Evolutionary conservation across 2,888 invertebrate genomes (phyloP).

Genomic region (Lasioglossum calceatum): DNA sequence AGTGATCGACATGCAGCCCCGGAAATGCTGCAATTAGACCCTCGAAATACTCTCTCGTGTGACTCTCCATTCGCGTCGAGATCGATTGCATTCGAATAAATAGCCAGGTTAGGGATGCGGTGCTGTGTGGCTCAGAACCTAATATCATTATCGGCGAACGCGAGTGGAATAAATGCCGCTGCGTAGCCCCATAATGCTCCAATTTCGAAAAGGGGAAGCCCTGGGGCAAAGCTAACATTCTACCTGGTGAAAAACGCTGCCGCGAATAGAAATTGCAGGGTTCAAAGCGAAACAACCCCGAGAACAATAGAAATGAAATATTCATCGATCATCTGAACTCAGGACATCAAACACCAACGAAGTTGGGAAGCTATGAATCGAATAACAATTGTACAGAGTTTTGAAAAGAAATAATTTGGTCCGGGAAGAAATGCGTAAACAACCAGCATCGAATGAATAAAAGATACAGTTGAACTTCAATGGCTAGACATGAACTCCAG

Average conservation of each 20-base stretch:
- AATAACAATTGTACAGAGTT: neutral
- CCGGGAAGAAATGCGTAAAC: neutral
- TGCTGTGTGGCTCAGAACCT: neutral
- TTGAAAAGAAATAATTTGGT: neutral
- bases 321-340: neutral
- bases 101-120: neutral
- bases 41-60: neutral
- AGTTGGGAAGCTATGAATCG: neutral
- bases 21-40: neutral
- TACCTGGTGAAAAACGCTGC: neutral
- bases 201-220: neutral
- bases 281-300: neutral
- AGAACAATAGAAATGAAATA: neutral
- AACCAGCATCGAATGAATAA: neutral
- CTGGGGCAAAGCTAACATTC: neutral
- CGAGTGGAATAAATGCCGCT: neutral
- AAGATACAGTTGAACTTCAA: neutral
- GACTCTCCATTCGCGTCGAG: neutral
- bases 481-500: neutral
- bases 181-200: neutral
- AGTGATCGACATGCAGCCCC: neutral
- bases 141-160: neutral
- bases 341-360: neutral
- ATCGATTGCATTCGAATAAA: conserved; percentile 5
- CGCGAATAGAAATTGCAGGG: neutral